Evolutionary conservation across 2,113 vertebrate genomes (phyloP), one percentile per base, ranked within the genome.

Genomic region (Clarias magur): DNA sequence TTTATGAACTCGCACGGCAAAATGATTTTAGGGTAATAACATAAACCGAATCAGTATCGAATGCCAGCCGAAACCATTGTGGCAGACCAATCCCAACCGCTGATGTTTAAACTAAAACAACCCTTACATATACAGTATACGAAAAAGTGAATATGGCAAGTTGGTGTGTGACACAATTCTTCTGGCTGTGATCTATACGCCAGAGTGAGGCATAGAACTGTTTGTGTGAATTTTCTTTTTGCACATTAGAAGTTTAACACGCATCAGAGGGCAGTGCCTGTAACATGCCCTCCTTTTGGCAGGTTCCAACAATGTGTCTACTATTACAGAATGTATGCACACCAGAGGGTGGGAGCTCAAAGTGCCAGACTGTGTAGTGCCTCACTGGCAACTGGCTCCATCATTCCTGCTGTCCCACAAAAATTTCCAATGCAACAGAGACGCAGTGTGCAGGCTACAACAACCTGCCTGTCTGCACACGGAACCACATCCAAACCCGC

Each of bases 371-470:
- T 73, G 76, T 81, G 80, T 72, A 67, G 57, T 76, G 42, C 84
- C 38, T 86, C 63, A 72, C 72, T 80, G 53, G 62, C 87, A 83
- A 63, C 30, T 42, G 34, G 70, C 60, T 76, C 79, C 68, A 82
- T 53, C 73, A 84, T 80, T 87, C 80, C 84, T 86, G 81, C 80
- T 79, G 65, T 80, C 81, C 81, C 80, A 86, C 89, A 88, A 90
- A 88, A 84, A 90, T 83, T 87, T 87, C 70, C 86, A 34, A 23
- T 83, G 70, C 86, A 87, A 83, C 73, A 88, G 81, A 86, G 72
- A 34, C 59, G 11, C 81, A 88, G 87, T 90, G 75, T 86, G 65
- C 56, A 79, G 11, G 30, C 34, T 80, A 83, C 59, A 86, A 84
- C 82, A 86, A 88, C 30, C 7, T 87, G 17, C 63, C 84, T 65